phyloP scores from a whole-genome alignment of 64 coral and sea anemone genomes.

The Actinia equina region DNA sequence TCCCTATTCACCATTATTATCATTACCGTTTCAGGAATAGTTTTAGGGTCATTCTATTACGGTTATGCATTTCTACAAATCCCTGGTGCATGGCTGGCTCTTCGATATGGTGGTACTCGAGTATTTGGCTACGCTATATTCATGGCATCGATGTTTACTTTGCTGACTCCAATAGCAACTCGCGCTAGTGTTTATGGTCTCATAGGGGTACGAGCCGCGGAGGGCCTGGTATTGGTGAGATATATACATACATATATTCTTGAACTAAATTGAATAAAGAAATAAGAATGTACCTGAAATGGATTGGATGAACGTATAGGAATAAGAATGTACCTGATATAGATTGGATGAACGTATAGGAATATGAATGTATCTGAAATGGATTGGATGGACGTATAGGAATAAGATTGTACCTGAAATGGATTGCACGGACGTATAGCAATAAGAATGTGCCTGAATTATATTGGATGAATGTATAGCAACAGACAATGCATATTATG shows the following conservation, averaged over 20 bases:
- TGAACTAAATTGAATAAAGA: too few relatives aligned
- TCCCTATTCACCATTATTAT: background rate
- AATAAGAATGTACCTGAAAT: too few relatives aligned
- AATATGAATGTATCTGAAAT: too few relatives aligned
- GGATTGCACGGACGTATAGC: too few relatives aligned
- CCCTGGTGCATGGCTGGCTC: constrained; percentile 67
- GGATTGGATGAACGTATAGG: too few relatives aligned
- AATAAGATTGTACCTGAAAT: too few relatives aligned
- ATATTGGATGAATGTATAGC: too few relatives aligned
- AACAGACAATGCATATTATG: background rate
- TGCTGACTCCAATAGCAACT: constrained; percentile 77
- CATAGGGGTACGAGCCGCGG: constrained; percentile 59
- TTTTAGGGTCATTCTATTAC: constrained; percentile 83
- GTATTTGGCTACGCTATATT: constrained; percentile 89
- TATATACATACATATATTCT: too few relatives aligned
- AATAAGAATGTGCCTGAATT: too few relatives aligned
- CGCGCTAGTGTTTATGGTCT: constrained; percentile 75
- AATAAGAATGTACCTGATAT: too few relatives aligned
- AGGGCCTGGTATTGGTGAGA: constrained; percentile 76
- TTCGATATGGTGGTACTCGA: constrained; percentile 68
- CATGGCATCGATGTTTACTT: constrained; percentile 72
- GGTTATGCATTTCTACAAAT: constrained; percentile 80
- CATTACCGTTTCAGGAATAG: constrained; percentile 28
- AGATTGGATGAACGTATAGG: too few relatives aligned
- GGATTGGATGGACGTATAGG: too few relatives aligned